A percentile compares a stretch with the other conserved stretches of the same genome.
Conservation (phyloP, 2,113 vertebrate species). For the Chascanopsetta lugubris region DNA sequence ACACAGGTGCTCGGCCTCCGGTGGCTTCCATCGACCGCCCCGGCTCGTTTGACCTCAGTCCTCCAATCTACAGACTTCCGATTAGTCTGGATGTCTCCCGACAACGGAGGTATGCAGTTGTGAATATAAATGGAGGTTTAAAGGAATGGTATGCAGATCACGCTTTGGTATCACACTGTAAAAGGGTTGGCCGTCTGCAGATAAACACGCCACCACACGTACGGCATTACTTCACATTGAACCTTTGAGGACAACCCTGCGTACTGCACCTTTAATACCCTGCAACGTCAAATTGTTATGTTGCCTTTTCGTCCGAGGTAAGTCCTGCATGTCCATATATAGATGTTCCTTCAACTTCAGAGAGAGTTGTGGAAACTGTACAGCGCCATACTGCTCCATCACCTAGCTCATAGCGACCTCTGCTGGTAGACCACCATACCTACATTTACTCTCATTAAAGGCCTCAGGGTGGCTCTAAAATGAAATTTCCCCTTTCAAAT, state of each 20-base stretch:
- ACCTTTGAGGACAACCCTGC: no score
- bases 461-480: neutral
- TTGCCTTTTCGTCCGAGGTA: neutral
- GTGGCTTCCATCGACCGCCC: conserved; percentile 17
- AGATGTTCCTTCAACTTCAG: neutral
- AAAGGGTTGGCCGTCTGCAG: no score
- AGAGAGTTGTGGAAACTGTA: neutral
- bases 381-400: neutral
- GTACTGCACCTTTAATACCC: no score
- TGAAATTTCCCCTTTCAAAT: neutral
- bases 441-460: conserved; percentile 9
- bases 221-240: no score
- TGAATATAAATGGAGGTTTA: no score
- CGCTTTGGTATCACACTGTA: no score
- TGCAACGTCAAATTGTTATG: no score
- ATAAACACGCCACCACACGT: no score
- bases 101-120: neutral
- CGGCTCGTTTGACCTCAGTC: conserved; percentile 34
- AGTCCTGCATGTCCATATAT: neutral
- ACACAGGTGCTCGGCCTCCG: conserved; percentile 67
- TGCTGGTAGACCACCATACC: conserved; percentile 36
- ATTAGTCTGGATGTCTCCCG: conserved; percentile 31
- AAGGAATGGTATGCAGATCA: no score
- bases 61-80: conserved; percentile 19
- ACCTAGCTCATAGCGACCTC: conserved; percentile 58